These are phyloP conservation scores for Drosophila persimilis DNA, from an alignment of 1,140 invertebrate genomes.

Conservation along the genomic window DNA sequence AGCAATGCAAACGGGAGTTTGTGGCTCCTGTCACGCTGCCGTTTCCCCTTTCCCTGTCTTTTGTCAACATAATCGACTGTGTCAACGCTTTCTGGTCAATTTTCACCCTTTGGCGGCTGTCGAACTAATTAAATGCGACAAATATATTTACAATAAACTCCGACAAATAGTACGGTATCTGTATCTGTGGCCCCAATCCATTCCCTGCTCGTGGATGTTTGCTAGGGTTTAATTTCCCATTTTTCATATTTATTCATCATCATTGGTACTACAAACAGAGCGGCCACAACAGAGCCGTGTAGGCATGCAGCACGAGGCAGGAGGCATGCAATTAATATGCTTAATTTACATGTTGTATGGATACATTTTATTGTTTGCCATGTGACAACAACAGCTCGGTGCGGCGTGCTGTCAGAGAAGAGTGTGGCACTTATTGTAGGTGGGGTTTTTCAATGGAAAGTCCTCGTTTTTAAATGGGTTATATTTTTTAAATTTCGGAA, in stretches of 20 bases:
- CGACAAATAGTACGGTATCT: not conserved
- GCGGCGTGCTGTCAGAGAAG: not conserved
- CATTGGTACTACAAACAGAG: conserved; percentile 33
- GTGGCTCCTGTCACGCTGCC: conserved; percentile 20
- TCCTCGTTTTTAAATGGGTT: not conserved
- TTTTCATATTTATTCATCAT: conserved; percentile 56
- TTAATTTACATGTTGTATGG: conserved; percentile 55
- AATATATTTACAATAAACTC: conserved; percentile 13
- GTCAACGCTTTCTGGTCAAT: conserved; percentile 59
- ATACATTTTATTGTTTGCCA: conserved; percentile 58
- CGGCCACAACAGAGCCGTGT: conserved; percentile 18
- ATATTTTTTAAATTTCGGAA: not conserved
- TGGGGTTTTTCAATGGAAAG: not conserved
- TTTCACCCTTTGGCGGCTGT: conserved; percentile 36
- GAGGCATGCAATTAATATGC: conserved; percentile 62
- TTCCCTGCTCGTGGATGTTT: not conserved
- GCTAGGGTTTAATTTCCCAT: conserved; percentile 27
- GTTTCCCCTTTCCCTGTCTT: conserved; percentile 22
- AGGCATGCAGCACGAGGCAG: conserved; percentile 6
- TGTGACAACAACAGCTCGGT: conserved; percentile 19
- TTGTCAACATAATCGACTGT: conserved; percentile 75
- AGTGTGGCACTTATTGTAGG: conserved; percentile 3
- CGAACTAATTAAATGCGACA: conserved; percentile 68
- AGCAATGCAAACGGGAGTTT: conserved; percentile 41
- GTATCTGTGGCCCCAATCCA: not conserved